These are phyloP conservation scores for Dicyrtomina minuta DNA, from an alignment of 2,888 invertebrate genomes.

Conservation along the genomic window DNA sequence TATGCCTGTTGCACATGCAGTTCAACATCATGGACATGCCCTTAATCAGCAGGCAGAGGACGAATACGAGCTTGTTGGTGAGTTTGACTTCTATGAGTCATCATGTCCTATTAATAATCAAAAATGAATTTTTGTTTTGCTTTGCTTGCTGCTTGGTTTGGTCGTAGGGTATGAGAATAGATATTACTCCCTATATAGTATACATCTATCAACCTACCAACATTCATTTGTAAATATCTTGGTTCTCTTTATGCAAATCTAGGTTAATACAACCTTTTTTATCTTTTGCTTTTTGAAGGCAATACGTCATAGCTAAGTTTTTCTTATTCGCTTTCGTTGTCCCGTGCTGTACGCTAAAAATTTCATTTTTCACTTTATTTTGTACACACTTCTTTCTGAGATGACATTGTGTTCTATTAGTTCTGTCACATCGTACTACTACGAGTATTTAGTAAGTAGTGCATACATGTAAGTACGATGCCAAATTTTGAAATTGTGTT, in stretches of 20 bases:
- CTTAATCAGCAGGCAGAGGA: constrained; percentile 49
- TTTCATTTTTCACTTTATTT: too few species aligned
- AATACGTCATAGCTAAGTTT: too few species aligned
- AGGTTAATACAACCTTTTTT: neutral
- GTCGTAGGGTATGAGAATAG: neutral
- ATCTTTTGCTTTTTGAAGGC: too few species aligned
- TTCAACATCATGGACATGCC: constrained; percentile 36
- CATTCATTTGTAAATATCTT: too few species aligned
- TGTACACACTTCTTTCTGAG: too few species aligned
- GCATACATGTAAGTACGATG: constrained; percentile 4
- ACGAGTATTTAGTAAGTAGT: too few species aligned
- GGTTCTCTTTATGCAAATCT: too few species aligned
- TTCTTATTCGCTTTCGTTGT: too few species aligned
- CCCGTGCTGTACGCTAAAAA: too few species aligned
- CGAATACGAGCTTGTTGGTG: constrained; percentile 54
- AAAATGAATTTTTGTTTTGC: neutral
- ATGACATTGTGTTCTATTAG: too few species aligned
- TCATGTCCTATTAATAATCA: neutral
- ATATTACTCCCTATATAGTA: neutral
- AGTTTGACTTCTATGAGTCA: constrained; percentile 30
- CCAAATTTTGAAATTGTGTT: constrained; percentile 23
- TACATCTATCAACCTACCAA: too few species aligned
- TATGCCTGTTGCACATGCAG: constrained; percentile 30
- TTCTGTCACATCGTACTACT: too few species aligned
- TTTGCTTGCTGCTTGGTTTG: neutral